Percentiles rank a stretch among this genome's conserved stretches.
Conservation (phyloP, 30 jellyfish, hydroid and myxozoan species). For the Aurelia aurita region DNA sequence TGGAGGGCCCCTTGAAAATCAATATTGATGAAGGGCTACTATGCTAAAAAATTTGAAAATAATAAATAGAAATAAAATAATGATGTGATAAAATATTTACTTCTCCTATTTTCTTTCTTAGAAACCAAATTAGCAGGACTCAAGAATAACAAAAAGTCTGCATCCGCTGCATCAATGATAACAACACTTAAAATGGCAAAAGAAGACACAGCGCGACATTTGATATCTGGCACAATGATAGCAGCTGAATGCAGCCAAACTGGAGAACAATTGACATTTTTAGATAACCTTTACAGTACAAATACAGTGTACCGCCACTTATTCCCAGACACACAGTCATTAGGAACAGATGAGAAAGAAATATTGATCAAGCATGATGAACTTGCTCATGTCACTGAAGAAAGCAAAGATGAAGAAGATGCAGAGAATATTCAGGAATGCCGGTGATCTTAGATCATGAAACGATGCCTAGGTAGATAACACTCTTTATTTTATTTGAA, state of each 20-base stretch:
- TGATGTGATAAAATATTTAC: background rate
- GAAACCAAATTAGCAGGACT: conserved; percentile 33
- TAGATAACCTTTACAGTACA: conserved; percentile 47
- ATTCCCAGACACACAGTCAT: conserved; percentile 53
- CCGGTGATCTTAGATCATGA: too few species aligned
- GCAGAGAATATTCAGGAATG: too few species aligned
- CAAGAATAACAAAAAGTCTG: background rate
- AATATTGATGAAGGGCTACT: too few species aligned
- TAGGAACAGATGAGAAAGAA: conserved; percentile 51
- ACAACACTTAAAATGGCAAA: conserved; percentile 40
- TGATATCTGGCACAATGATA: conserved; percentile 12
- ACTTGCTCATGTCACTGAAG: conserved; percentile 1
- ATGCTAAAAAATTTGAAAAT: too few species aligned
- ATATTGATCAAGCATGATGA: conserved; percentile 11
- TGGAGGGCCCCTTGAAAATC: too few species aligned
- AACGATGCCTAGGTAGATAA: too few species aligned
- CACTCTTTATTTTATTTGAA: too few species aligned
- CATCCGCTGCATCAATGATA: conserved; percentile 55
- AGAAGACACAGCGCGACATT: conserved; percentile 37
- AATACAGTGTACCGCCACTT: conserved; percentile 44
- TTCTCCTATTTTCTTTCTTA: background rate
- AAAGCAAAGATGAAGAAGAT: background rate
- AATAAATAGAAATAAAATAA: too few species aligned
- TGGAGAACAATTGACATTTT: conserved; percentile 14
- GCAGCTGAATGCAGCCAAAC: background rate